phyloP scores from a whole-genome alignment of 2,888 invertebrate genomes.

The Cordilura impudica region DNA sequence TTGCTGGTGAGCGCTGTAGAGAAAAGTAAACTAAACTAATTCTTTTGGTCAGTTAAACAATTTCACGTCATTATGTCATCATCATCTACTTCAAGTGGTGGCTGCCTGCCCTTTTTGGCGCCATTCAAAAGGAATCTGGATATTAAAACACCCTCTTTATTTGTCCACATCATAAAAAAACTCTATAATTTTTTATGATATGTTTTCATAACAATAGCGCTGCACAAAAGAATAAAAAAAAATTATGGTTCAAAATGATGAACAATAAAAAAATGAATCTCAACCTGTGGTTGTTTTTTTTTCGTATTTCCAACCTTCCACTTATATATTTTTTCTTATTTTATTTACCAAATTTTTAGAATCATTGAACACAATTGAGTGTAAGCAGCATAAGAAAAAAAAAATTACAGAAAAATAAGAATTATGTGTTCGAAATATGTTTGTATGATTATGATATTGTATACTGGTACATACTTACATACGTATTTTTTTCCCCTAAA shows the following conservation, averaged over 20 bases:
- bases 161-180: slow-evolving; percentile 52
- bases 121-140: slow-evolving; percentile 36
- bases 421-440: slow-evolving; percentile 35
- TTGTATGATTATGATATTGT: slow-evolving; percentile 25
- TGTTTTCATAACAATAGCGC: slow-evolving; percentile 55
- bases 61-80: slow-evolving; percentile 63
- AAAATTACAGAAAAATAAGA: background rate
- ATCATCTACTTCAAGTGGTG: slow-evolving; percentile 53
- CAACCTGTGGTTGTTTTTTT: slow-evolving; percentile 55
- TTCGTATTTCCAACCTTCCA: slow-evolving; percentile 5
- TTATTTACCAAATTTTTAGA: slow-evolving; percentile 16
- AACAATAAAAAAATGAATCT: slow-evolving; percentile 37
- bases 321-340: no score
- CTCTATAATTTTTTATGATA: slow-evolving; percentile 55
- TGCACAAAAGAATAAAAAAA: slow-evolving; percentile 41
- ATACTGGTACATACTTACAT: no score
- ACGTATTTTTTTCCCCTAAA: background rate
- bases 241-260: slow-evolving; percentile 13
- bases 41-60: slow-evolving; percentile 73
- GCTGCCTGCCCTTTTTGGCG: slow-evolving; percentile 59
- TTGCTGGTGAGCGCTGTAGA: slow-evolving; percentile 61
- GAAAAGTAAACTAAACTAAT: slow-evolving; percentile 70
- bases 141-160: slow-evolving; percentile 58
- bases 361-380: slow-evolving; percentile 58
- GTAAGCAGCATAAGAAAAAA: slow-evolving; percentile 12